Conservation (phyloP, 1,140 invertebrate genomes). For the Orius insidiosus region DNA sequence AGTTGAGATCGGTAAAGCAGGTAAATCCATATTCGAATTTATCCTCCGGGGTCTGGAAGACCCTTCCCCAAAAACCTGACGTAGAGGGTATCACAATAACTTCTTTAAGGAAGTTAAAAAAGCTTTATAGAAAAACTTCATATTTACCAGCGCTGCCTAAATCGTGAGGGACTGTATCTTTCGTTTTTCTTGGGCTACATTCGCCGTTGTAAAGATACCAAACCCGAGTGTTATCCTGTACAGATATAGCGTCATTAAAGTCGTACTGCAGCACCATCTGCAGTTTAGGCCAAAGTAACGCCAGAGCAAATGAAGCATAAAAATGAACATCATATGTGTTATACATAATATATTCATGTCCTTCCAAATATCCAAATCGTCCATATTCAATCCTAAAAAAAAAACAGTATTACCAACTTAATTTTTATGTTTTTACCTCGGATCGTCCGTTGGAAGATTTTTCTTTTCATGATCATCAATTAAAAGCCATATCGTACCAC, state of each 20-base stretch:
- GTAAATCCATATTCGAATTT: no score
- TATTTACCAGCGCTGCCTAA: conserved; percentile 67
- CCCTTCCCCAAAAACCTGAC: no score
- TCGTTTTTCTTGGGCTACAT: conserved; percentile 43
- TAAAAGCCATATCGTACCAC: conserved; percentile 76
- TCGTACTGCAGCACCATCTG: conserved; percentile 77
- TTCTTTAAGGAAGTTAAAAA: no score
- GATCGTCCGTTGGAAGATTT: conserved; percentile 37
- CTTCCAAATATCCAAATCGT: conserved; percentile 65
- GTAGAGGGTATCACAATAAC: no score
- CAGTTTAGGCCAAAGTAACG: conserved; percentile 79
- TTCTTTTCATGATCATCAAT: conserved; percentile 30
- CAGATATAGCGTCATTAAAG: conserved; percentile 45
- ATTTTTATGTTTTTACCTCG: conserved; percentile 30
- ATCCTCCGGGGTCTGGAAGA: no score
- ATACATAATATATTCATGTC: conserved; percentile 88
- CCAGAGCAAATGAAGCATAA: conserved; percentile 80
- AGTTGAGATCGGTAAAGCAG: no score
- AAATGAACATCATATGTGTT: conserved; percentile 95
- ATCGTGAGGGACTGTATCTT: conserved; percentile 73
- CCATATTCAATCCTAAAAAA: conserved; percentile 54
- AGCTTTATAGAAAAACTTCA: no score
- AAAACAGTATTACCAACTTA: not conserved
- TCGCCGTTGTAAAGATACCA: conserved; percentile 45
- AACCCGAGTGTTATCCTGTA: conserved; percentile 35